Percentiles rank a stretch among this genome's conserved stretches.
phyloP scores from a whole-genome alignment of 92 coral and sea anemone species.

The Epizoanthus rinbou region DNA sequence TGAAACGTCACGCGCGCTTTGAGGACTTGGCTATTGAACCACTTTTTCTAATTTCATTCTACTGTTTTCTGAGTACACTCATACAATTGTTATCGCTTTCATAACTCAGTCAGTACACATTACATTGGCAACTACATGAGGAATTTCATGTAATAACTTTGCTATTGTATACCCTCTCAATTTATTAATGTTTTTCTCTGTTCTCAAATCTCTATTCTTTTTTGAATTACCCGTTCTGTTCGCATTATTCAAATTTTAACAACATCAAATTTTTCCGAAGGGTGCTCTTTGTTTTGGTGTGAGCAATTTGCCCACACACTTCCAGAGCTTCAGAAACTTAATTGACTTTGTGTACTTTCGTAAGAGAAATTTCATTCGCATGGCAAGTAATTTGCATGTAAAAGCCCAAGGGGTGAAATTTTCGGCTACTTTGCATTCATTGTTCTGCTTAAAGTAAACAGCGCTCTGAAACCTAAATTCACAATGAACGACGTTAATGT shows the following conservation, averaged over 20 bases:
- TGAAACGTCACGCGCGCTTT: no score
- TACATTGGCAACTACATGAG: slow-evolving; percentile 21
- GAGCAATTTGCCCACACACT: slow-evolving; percentile 22
- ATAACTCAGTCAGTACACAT: neutral
- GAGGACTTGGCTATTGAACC: neutral
- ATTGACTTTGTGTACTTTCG: slow-evolving; percentile 5
- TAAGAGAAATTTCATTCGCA: slow-evolving; percentile 6
- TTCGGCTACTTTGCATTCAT: slow-evolving; percentile 18
- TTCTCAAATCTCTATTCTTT: slow-evolving; percentile 18
- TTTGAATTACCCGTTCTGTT: slow-evolving; percentile 30
- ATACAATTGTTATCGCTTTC: neutral
- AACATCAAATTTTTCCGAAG: slow-evolving; percentile 11
- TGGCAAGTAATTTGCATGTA: slow-evolving; percentile 36
- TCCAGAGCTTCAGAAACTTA: slow-evolving; percentile 17
- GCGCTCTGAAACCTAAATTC: slow-evolving; percentile 4
- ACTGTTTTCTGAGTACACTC: slow-evolving; percentile 26
- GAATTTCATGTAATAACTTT: slow-evolving; percentile 19
- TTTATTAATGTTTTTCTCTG: slow-evolving; percentile 22
- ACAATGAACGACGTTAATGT: neutral
- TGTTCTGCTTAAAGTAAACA: slow-evolving; percentile 14
- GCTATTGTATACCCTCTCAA: neutral
- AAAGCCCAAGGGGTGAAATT: slow-evolving; percentile 2
- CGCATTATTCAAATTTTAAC: slow-evolving; percentile 13
- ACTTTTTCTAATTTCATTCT: neutral
- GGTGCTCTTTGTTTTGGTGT: slow-evolving; percentile 20